Evolutionary conservation across 1,140 invertebrate species (phyloP), one percentile per base, ranked within the genome.

Genomic region (Zaprionus taronus): DNA sequence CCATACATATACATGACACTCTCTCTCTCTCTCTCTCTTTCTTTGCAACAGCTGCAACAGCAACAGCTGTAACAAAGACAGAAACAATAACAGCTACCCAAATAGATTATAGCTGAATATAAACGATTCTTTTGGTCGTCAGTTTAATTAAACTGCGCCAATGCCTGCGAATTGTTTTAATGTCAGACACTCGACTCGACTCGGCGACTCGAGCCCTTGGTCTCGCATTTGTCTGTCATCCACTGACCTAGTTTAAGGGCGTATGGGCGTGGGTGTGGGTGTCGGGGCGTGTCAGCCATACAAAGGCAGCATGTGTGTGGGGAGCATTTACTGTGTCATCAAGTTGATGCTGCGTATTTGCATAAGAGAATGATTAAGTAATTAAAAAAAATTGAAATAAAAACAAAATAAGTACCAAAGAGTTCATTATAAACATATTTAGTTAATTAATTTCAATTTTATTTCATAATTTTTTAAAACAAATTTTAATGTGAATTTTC

Each of bases 141-240:
- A 77, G 80, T 84, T 87, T 84, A 87, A 87, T 87, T 81, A 89
- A 84, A 79, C 72, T 79, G 74, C 81, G 64, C 58, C 83, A 78
- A 60, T 79, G 66, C 51, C 58, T 77, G 70, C 67, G 63, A 89
- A 79, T 87, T 72, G 74, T 89, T 76, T 83, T 79, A 83, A 79
- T 81, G 73, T 80, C 81, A 80, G 72, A 63, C 61, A 58, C 74
- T 73, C 67, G 56, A 58, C 74, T 73, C 67, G 64, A 57, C 47
- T 20, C 47, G 47, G 9, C 47, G 47, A 14, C 47, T 51, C 41
- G 41, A 47, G 41, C 41, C 41, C 47, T 51, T 51, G 47, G 47
- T 51, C 20, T 51, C 20, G 20, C 47, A n/a, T 47, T 15, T 49
- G 72, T 41, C 24, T 60, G 41, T 69, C 56, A 69, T 60, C 60